Evolutionary conservation across 2,888 invertebrate species (phyloP).

Genomic region (Labia minor): DNA sequence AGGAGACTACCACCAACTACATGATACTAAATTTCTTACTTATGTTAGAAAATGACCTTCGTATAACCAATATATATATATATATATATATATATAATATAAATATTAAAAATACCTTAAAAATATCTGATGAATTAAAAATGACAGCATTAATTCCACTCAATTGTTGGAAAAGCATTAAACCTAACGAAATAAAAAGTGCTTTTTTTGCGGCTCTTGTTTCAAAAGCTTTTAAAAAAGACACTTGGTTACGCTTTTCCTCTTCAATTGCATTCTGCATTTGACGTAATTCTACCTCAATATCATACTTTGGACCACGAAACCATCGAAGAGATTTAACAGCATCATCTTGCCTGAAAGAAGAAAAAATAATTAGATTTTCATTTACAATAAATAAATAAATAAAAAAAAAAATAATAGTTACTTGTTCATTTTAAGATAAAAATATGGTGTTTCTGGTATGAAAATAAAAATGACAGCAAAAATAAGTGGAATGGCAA

Average conservation of each 20-base stretch:
- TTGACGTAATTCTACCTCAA: constrained; percentile 50
- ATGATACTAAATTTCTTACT: no score
- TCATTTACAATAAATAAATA: no score
- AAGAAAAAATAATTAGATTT: not conserved
- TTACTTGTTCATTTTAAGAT: constrained; percentile 45
- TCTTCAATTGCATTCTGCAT: constrained; percentile 47
- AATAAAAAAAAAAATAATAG: no score
- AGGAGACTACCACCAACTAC: no score
- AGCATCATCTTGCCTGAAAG: constrained; percentile 50
- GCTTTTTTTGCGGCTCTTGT: constrained; percentile 55
- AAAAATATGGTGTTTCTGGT: constrained; percentile 75
- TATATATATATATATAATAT: no score
- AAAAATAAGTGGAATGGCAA: constrained; percentile 55
- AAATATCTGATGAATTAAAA: constrained; percentile 67
- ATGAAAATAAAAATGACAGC: constrained; percentile 63
- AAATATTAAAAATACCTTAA: no score
- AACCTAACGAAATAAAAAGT: constrained; percentile 56
- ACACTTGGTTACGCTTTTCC: constrained; percentile 42
- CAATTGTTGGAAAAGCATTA: constrained; percentile 85
- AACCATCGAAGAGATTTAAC: constrained; percentile 56
- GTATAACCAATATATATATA: no score
- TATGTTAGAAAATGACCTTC: no score
- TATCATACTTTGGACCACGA: constrained; percentile 60
- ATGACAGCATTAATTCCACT: constrained; percentile 76
- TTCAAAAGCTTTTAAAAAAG: constrained; percentile 46